phyloP scores from a whole-genome alignment of 1,140 invertebrate species.

The Coptotermes formosanus region DNA sequence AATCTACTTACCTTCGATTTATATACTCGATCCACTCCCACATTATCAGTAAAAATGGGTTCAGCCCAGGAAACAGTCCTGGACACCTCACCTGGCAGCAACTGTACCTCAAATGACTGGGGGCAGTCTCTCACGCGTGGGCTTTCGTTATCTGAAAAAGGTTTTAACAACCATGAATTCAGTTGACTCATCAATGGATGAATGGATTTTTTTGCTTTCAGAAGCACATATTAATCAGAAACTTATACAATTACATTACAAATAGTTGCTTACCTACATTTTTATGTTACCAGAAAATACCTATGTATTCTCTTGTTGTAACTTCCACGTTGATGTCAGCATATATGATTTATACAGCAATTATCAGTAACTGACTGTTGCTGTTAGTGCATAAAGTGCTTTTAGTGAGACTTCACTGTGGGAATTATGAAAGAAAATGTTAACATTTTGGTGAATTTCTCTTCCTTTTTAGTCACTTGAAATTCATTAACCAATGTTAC shows the following conservation, averaged over 20 bases:
- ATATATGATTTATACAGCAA: too few species aligned
- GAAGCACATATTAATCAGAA: too few species aligned
- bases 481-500: neutral
- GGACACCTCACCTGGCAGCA: conserved; percentile 54
- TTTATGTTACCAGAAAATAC: too few species aligned
- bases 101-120: conserved; percentile 58
- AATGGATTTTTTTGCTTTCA: too few species aligned
- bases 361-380: neutral
- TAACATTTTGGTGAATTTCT: neutral
- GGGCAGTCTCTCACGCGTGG: conserved; percentile 62
- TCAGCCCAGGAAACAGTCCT: conserved; percentile 65
- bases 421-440: neutral
- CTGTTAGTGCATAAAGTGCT: neutral
- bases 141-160: conserved; percentile 53
- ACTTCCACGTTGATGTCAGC: too few species aligned
- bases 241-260: too few species aligned
- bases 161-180: too few species aligned
- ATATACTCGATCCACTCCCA: conserved; percentile 56
- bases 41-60: conserved; percentile 64
- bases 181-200: too few species aligned
- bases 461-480: neutral
- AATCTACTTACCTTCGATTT: conserved; percentile 57
- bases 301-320: too few species aligned
- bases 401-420: too few species aligned
- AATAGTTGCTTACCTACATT: too few species aligned